These are phyloP conservation scores for Microhierax caerulescens DNA, from an alignment of 2,797 vertebrate genomes.

Conservation along the genomic window DNA sequence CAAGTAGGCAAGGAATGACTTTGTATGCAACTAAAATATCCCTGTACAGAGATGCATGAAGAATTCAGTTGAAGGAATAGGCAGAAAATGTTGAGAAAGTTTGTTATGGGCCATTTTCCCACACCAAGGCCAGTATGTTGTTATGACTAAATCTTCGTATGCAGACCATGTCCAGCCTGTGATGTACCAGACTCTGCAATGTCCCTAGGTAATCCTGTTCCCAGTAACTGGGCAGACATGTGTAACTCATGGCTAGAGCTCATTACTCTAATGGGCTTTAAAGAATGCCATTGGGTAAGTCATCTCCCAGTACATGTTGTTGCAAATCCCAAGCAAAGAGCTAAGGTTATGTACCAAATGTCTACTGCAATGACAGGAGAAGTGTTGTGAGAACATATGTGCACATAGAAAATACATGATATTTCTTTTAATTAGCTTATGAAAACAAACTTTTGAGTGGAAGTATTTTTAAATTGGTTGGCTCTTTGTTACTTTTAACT, in stretches of 20 bases:
- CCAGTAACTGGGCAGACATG: rapidly evolving
- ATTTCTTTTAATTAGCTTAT: background rate
- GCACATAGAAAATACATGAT: background rate
- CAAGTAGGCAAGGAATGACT: background rate
- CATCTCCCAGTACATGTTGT: background rate
- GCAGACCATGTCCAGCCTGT: background rate
- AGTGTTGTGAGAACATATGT: background rate
- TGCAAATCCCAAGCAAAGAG: background rate
- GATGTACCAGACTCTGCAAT: background rate
- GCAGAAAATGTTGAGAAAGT: background rate
- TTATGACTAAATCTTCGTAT: background rate
- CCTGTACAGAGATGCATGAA: background rate
- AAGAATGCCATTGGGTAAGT: background rate
- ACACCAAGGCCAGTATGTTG: background rate
- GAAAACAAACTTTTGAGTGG: background rate
- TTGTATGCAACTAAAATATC: background rate
- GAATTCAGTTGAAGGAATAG: background rate
- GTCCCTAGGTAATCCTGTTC: background rate
- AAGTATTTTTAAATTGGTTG: background rate
- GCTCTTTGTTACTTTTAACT: background rate
- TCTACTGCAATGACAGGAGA: background rate
- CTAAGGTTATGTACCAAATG: background rate
- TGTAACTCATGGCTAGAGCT: background rate
- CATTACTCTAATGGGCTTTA: background rate
- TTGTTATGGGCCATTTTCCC: background rate